phyloP scores from a whole-genome alignment of 2,888 invertebrate genomes.

The Mactromeris polynyma region DNA sequence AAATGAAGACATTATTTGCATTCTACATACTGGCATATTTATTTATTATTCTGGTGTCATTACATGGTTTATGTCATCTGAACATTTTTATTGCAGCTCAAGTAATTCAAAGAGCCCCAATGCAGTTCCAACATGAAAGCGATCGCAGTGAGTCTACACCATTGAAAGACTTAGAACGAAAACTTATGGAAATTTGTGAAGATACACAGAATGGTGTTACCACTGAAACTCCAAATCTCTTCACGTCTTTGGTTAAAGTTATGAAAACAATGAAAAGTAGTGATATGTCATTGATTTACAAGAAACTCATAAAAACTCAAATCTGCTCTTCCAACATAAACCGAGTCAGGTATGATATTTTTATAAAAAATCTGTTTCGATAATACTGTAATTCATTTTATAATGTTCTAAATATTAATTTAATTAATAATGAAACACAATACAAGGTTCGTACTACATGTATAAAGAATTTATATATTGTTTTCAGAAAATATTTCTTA shows the following conservation, averaged over 20 bases:
- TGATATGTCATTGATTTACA: constrained; percentile 82
- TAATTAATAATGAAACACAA: too few species aligned
- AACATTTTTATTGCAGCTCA: constrained; percentile 57
- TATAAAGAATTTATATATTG: background rate
- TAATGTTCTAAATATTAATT: too few species aligned
- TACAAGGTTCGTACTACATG: background rate
- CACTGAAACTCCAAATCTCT: constrained; percentile 87
- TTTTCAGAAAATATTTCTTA: constrained; percentile 90
- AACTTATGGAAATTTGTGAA: constrained; percentile 78
- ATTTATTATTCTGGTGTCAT: too few species aligned
- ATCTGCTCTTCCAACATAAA: constrained; percentile 77
- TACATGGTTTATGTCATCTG: background rate
- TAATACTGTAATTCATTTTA: too few species aligned
- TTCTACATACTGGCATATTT: too few species aligned
- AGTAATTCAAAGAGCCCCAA: constrained; percentile 88
- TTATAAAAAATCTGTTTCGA: background rate
- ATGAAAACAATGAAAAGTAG: constrained; percentile 85
- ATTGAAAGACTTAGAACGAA: constrained; percentile 66
- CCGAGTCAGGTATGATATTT: constrained; percentile 73
- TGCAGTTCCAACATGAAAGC: constrained; percentile 76
- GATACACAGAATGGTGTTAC: constrained; percentile 85
- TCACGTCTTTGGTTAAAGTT: constrained; percentile 87
- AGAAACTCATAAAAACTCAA: constrained; percentile 67
- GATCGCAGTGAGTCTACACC: constrained; percentile 34
- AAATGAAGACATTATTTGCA: too few species aligned